Evolutionary conservation across 1,140 invertebrate species (phyloP).

Genomic region (Eumaeus atala): DNA sequence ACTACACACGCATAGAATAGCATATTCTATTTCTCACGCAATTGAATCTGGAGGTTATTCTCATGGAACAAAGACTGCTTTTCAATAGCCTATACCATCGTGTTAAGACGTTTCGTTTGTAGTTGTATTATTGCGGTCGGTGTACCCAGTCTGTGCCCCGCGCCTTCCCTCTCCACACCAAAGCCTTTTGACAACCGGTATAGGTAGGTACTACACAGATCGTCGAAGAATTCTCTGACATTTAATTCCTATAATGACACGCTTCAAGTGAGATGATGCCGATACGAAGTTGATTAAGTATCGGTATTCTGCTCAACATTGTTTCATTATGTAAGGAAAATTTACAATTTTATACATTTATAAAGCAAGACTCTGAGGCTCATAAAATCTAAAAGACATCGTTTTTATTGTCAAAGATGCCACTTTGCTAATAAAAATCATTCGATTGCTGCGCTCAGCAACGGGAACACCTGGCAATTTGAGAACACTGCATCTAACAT

Average conservation of each 20-base stretch:
- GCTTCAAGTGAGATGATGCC: background rate
- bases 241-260: conserved; percentile 2
- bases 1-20: conserved; percentile 10
- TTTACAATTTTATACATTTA: no score
- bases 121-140: conserved; percentile 52
- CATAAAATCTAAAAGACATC: no score
- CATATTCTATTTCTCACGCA: conserved; percentile 15
- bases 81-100: background rate
- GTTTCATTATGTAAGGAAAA: no score
- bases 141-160: conserved; percentile 49
- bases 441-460: no score
- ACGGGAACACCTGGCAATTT: no score
- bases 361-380: no score
- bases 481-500: no score
- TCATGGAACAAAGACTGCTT: conserved; percentile 9
- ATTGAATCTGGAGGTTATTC: conserved; percentile 14
- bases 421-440: no score
- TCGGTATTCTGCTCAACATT: no score
- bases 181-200: conserved; percentile 71
- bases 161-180: conserved; percentile 30
- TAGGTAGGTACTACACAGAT: conserved; percentile 46
- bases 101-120: conserved; percentile 7
- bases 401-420: no score
- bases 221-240: conserved; percentile 63
- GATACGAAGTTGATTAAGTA: background rate